Conservation (phyloP, 1,140 invertebrate species). For the Apis florea region DNA sequence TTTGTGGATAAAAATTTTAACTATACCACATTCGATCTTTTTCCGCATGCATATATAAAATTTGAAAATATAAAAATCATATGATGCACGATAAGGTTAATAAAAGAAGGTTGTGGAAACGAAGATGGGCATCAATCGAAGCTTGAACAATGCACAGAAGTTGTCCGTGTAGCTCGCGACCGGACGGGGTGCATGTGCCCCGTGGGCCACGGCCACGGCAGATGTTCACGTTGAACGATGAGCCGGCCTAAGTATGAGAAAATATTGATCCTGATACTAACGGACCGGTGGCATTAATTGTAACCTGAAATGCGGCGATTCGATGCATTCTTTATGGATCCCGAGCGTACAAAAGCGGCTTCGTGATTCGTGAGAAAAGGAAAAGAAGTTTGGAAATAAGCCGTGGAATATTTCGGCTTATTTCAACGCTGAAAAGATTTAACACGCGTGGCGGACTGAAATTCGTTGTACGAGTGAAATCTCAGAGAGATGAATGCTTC, state of each 20-base stretch:
- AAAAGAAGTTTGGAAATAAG: background rate
- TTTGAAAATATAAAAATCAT: no score
- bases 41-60: no score
- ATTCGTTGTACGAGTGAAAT: no score
- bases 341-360: background rate
- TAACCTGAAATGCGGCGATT: constrained; percentile 35
- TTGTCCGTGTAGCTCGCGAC: constrained; percentile 68
- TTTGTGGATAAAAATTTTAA: no score
- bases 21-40: no score
- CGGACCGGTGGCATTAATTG: constrained; percentile 48
- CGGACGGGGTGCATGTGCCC: constrained; percentile 68
- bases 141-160: constrained; percentile 56
- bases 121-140: constrained; percentile 48
- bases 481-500: no score
- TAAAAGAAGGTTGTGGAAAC: background rate
- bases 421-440: no score
- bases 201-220: constrained; percentile 69
- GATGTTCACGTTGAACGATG: constrained; percentile 76
- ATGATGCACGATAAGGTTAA: background rate
- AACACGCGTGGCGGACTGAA: no score
- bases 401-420: no score
- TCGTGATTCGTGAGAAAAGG: background rate
- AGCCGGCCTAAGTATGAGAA: constrained; percentile 46
- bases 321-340: background rate
- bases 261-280: constrained; percentile 78